A percentile compares a stretch with the other conserved stretches of the same genome.
Evolutionary conservation across 2,888 invertebrate genomes (phyloP).

Genomic region (Lasioglossum leucozonium): DNA sequence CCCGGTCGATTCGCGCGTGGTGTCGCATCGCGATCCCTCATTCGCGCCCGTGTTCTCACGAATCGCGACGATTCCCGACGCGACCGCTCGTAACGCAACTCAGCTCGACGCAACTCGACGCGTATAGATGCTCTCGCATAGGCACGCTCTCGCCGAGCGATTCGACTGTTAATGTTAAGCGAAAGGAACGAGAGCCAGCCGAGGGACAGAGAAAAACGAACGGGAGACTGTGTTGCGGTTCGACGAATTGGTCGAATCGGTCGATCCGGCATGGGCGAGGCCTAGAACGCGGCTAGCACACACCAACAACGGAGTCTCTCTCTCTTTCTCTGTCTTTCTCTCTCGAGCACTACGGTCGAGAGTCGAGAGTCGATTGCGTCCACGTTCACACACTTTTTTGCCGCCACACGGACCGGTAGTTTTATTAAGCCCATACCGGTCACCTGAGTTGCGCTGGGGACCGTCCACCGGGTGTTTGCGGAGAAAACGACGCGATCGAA

Average conservation of each 20-base stretch:
- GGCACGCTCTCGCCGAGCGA: conserved; percentile 47
- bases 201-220: conserved; percentile 46
- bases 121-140: conserved; percentile 26
- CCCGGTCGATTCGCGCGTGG: conserved; percentile 55
- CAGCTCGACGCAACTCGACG: neutral
- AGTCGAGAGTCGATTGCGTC: conserved; percentile 5
- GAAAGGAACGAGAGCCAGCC: conserved; percentile 51
- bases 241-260: conserved; percentile 69
- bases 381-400: conserved; percentile 50
- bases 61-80: conserved; percentile 22
- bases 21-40: conserved; percentile 71
- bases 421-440: conserved; percentile 60
- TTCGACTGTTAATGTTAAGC: conserved; percentile 53
- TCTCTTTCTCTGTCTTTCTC: neutral
- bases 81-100: neutral
- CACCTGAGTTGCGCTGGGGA: conserved; percentile 28
- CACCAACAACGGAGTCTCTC: neutral
- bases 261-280: conserved; percentile 66
- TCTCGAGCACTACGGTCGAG: neutral
- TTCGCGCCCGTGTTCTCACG: conserved; percentile 68
- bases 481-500: neutral
- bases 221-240: conserved; percentile 49
- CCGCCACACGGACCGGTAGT: conserved; percentile 44
- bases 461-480: conserved; percentile 37
- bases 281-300: conserved; percentile 49